Percentiles rank a stretch among this genome's conserved stretches.
Conservation (phyloP, 2,797 vertebrate genomes). For the Peromyscus aztecus region DNA sequence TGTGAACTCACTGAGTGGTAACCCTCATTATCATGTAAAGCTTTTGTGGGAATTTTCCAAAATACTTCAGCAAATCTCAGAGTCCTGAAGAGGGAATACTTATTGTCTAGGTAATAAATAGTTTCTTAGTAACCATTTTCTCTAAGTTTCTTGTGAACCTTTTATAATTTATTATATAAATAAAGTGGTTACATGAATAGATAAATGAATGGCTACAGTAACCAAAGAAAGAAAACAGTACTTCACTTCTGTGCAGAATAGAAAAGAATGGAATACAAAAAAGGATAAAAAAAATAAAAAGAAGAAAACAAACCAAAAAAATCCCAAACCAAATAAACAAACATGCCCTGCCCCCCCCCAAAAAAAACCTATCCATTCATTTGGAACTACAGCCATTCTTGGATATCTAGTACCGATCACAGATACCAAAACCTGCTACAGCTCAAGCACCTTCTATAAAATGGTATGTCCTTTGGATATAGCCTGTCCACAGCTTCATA, state of each 20-base stretch:
- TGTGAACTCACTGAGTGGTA: neutral
- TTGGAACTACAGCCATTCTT: neutral
- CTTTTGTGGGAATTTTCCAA: neutral
- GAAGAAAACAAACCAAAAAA: neutral
- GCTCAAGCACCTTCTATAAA: neutral
- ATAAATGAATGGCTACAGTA: neutral
- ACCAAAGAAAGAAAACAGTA: neutral
- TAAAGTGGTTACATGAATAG: neutral
- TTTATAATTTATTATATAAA: neutral
- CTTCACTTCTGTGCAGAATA: neutral
- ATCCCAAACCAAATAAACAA: too few relatives aligned
- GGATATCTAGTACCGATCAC: neutral
- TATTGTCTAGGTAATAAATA: slow-evolving; percentile 21
- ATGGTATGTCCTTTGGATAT: neutral
- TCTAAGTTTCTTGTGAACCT: slow-evolving; percentile 13
- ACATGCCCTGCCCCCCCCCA: too few relatives aligned
- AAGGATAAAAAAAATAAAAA: neutral
- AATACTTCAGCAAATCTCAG: slow-evolving; percentile 13
- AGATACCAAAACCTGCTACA: neutral
- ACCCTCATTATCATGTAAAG: neutral
- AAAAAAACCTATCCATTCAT: neutral
- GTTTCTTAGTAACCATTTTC: slow-evolving; percentile 31
- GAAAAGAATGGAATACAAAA: slow-evolving; percentile 1
- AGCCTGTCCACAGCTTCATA: neutral
- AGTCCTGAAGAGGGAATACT: neutral